phyloP scores from a whole-genome alignment of 2,888 invertebrate genomes.

The Pachymerium ferrugineum region DNA sequence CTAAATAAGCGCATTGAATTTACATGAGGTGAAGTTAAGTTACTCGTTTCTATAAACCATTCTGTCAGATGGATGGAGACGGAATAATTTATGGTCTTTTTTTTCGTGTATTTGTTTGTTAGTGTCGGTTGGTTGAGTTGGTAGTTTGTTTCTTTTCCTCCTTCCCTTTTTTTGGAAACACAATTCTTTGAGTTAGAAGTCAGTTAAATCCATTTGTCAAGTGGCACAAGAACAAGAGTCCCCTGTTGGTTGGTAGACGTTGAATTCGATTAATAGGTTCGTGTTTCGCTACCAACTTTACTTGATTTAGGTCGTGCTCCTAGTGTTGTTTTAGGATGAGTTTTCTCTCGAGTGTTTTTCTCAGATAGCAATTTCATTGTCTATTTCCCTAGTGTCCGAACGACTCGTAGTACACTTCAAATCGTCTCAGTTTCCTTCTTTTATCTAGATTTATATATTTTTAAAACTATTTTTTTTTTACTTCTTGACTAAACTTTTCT shows the following conservation, averaged over 20 bases:
- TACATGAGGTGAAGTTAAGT: too few species aligned
- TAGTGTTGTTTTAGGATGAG: constrained; percentile 3
- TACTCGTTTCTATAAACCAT: too few species aligned
- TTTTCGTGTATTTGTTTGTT: too few species aligned
- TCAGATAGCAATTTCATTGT: neutral
- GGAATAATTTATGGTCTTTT: too few species aligned
- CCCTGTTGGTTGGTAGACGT: neutral
- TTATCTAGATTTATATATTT: neutral
- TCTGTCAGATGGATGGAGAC: neutral
- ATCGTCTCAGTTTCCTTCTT: neutral
- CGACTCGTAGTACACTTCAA: neutral
- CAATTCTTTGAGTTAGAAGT: neutral
- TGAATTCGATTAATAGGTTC: constrained; percentile 13
- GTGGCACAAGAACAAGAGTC: neutral
- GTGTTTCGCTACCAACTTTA: constrained; percentile 13
- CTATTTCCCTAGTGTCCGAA: constrained; percentile 13
- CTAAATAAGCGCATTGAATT: neutral
- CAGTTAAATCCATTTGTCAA: neutral
- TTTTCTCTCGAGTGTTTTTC: constrained; percentile 8
- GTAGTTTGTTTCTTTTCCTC: neutral
- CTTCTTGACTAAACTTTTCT: neutral
- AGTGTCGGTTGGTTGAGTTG: neutral
- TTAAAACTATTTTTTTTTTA: too few species aligned
- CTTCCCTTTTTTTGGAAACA: neutral
- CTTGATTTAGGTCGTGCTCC: constrained; percentile 8